Conservation (phyloP, 2,888 invertebrate species). For the Eledona agricola region DNA sequence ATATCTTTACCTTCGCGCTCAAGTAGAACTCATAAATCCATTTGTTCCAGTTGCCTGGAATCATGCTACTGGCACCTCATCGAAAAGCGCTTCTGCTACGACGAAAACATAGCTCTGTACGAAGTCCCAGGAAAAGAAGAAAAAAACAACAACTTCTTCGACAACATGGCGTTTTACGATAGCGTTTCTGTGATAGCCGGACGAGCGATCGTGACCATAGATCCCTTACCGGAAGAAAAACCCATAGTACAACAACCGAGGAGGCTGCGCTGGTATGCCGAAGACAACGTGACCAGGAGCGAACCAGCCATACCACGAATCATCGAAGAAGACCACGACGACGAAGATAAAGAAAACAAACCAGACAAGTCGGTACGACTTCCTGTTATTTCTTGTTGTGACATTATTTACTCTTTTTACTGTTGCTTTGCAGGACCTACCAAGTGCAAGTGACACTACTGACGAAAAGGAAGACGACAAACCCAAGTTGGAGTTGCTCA, state of each 20-base stretch:
- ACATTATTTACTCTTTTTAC: too few relatives aligned
- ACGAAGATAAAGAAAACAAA: conserved; percentile 29
- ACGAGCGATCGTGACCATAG: conserved; percentile 60
- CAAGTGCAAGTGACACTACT: too few relatives aligned
- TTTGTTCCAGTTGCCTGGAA: conserved; percentile 71
- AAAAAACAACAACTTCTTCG: conserved; percentile 58
- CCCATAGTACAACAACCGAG: conserved; percentile 50
- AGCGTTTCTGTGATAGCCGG: conserved; percentile 61
- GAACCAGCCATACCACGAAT: conserved; percentile 37
- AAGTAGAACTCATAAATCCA: conserved; percentile 21
- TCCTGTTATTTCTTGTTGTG: too few relatives aligned
- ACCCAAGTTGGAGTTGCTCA: conserved; percentile 20
- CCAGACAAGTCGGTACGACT: too few relatives aligned
- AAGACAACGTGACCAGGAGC: conserved; percentile 35
- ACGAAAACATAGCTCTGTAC: conserved; percentile 73
- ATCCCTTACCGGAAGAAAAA: conserved; percentile 51
- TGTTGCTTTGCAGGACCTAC: conserved; percentile 17
- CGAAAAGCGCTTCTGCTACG: conserved; percentile 77
- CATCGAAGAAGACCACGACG: conserved; percentile 35
- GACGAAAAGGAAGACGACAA: conserved; percentile 3
- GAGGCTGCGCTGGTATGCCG: conserved; percentile 50
- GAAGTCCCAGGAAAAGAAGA: conserved; percentile 59
- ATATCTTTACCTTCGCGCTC: conserved; percentile 24
- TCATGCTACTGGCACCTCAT: conserved; percentile 78
- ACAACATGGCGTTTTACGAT: conserved; percentile 62